These are phyloP conservation scores for Pelobates fuscus DNA, from an alignment of 2,113 vertebrate species.

Conservation along the genomic window DNA sequence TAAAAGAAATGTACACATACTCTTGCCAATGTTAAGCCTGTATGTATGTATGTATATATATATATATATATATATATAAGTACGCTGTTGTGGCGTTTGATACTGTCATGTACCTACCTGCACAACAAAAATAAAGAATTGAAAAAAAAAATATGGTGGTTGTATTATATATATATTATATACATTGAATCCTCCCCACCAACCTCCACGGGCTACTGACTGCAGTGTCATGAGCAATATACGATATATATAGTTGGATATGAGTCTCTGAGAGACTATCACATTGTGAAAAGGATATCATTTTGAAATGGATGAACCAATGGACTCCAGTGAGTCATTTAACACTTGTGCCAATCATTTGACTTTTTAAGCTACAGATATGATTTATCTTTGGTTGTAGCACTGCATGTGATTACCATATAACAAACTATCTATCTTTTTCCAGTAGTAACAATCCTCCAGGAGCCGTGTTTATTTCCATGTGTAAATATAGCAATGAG, in stretches of 20 bases:
- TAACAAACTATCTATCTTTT: slow-evolving; percentile 1
- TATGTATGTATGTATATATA: too few relatives aligned
- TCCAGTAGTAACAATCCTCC: not conserved
- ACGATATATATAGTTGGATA: not conserved
- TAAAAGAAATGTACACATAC: too few relatives aligned
- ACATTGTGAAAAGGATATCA: slow-evolving; percentile 13
- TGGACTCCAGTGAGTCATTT: not conserved
- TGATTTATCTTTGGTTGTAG: slow-evolving; percentile 1
- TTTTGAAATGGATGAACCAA: not conserved
- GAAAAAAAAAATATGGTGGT: too few relatives aligned
- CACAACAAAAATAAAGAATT: too few relatives aligned
- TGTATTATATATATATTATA: not conserved
- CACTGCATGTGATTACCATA: not conserved
- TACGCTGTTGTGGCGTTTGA: too few relatives aligned
- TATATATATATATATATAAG: too few relatives aligned
- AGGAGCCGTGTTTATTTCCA: not conserved
- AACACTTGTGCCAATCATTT: not conserved
- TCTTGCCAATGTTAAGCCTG: too few relatives aligned
- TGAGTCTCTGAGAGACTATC: not conserved
- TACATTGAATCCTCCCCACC: not conserved
- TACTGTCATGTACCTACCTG: too few relatives aligned
- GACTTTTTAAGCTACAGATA: not conserved
- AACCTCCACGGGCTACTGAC: not conserved
- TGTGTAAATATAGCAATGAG: not conserved
- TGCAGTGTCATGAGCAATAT: not conserved